phyloP scores from a whole-genome alignment of 2,113 vertebrate species.

The Prochilodus magdalenae region DNA sequence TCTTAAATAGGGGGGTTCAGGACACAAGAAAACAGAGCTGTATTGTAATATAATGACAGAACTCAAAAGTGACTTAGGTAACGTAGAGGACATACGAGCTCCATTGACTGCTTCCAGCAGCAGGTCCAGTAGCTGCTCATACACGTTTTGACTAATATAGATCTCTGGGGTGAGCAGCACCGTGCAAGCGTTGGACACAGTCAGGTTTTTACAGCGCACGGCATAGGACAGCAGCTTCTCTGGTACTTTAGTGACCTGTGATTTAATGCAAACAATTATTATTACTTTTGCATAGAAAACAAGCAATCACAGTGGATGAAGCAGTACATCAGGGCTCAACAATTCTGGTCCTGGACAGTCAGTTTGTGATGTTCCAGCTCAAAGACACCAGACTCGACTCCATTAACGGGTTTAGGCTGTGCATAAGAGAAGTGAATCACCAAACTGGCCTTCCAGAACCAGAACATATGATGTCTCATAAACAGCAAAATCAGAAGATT shows the following conservation, averaged over 20 bases:
- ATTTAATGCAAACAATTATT: slow-evolving; percentile 5
- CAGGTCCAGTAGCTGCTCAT: slow-evolving; percentile 93
- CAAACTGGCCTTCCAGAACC: background rate
- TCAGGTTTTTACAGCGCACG: slow-evolving; percentile 89
- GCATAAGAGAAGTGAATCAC: background rate
- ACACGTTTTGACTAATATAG: slow-evolving; percentile 90
- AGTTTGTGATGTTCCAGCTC: background rate
- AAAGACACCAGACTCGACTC: too few species aligned
- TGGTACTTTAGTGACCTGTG: slow-evolving; percentile 93
- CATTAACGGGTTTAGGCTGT: background rate
- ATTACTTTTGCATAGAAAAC: background rate
- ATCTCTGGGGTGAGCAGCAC: slow-evolving; percentile 96
- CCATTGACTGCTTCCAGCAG: slow-evolving; percentile 86
- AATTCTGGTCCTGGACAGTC: background rate
- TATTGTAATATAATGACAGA: background rate
- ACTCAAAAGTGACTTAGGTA: background rate
- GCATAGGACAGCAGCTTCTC: slow-evolving; percentile 93
- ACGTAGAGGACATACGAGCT: slow-evolving; percentile 78
- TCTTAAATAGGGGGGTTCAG: background rate
- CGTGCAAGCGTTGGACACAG: slow-evolving; percentile 87
- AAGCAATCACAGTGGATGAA: background rate
- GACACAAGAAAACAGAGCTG: background rate
- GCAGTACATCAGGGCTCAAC: background rate
- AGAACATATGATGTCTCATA: background rate
- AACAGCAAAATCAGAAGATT: too few species aligned